Evolutionary conservation across 2,113 vertebrate species (phyloP), one percentile per base, ranked within the genome.

Genomic region (Psettodes erumei): DNA sequence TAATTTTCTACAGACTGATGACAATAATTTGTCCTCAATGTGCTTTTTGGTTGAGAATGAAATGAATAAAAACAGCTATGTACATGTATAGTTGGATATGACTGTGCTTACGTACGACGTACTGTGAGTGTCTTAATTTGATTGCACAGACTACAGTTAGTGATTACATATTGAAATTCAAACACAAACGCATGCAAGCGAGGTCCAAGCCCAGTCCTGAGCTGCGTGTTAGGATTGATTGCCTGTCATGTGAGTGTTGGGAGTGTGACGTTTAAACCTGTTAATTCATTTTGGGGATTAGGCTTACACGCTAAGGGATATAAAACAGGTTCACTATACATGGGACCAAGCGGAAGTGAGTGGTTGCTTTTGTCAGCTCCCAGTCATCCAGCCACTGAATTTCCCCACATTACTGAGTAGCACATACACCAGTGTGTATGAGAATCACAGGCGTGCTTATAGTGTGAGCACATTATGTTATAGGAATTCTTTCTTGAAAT

Each of bases 251-350:
- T 85, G 79, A 68, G 55, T 25, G 37, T 42, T 62, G 27, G 60
- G 48, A 77, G 74, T 74, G 72, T 86, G 89, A 90, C 78, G 77
- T 88, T 79, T 93, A 94, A 92, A 86, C 82, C 78, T 73, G 77
- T 91, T 91, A 88, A 81, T 74, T 77, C 35, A 83, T 90, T 89
- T 84, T 86, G 23, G 51, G 84, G 90, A 93, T 94, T 94, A 92
- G 67, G 80, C 40, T 83, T 83, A 81, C 50, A 45, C 43, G 63
- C 73, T 70, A 59, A 61, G 61, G 69, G 79, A 90, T 92, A 82
- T 80, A 69, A 84, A 62, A 77, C 86, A 70, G 81, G 86, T 89
- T 82, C 86, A 74, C 73, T 77, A 74, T 71, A 79, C 79, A 72
- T 81, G 79, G 74, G 75, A 45, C 62, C 8, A 8, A 53, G 63